Evolutionary conservation across 2,888 invertebrate species (phyloP), one percentile per base, ranked within the genome.

Genomic region (Trichopoda pennipes): DNA sequence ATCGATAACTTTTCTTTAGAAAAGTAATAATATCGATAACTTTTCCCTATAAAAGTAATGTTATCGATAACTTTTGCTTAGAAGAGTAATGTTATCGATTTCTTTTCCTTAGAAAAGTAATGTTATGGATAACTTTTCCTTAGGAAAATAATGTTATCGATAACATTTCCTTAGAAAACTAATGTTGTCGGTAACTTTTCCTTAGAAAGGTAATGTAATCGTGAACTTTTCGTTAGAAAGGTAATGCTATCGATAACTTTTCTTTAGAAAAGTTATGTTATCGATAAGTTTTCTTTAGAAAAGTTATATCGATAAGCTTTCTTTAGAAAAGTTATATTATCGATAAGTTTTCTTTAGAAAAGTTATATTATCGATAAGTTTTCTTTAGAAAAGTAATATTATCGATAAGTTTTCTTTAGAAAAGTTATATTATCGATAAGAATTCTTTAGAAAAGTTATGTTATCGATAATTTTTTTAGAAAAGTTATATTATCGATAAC

Each of bases 391-490:
- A 42, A 42, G 14, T 1, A 14, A 14, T 12, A 16, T 14, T 42
- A 42, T 28, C 28, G 28, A 38, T 6, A 8, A 38, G 1, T 38
- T 38, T 38, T 14, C 38, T 38, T 14, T 12, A 38, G 35, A 19
- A 19, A 38, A 23, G n/a, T 1, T 10, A 49, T 19, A 2, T n/a
- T 32, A 32, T 56, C 32, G 32, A 56, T 23, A 61, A n/a, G 0
- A 23, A 23, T 61, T 61, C 23, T 42, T 42, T n/a, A 61, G 21
- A 61, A 12, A 44, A 61, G 1, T 44, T 4, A 61, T 42, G 16
- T 23, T 61, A 28, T 44, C 16, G 42, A n/a, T 44, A 14, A 44
- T 42, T 12, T 42, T 2, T 42, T 14, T 14, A 42, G 9, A 28
- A 28, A 28, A 28, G 28, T 3, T 28, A 28, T 28, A 28, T 28